Percentiles rank a stretch among this genome's conserved stretches.
Conservation (phyloP, 2,113 vertebrate species). For the Phoxinus phoxinus region DNA sequence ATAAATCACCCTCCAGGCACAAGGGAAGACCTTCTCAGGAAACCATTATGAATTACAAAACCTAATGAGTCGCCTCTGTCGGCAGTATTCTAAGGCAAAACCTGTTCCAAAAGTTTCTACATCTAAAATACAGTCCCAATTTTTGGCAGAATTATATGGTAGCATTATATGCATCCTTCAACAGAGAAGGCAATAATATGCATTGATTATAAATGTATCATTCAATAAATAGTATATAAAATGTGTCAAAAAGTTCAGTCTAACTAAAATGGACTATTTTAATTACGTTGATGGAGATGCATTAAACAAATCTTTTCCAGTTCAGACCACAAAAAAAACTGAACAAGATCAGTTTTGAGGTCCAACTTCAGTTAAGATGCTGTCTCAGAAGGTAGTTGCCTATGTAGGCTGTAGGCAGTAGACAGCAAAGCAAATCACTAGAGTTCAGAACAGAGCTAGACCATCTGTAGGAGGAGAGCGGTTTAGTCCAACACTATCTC, state of each 20-base stretch:
- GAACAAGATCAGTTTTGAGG: not conserved
- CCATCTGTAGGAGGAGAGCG: not conserved
- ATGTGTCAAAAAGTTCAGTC: too few relatives aligned
- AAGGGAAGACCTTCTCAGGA: not conserved
- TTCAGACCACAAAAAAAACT: not conserved
- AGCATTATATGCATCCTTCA: not conserved
- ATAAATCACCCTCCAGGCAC: not conserved
- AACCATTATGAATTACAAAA: not conserved
- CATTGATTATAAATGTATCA: too few relatives aligned
- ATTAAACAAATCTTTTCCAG: too few relatives aligned
- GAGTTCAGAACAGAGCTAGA: not conserved
- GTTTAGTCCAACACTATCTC: conserved; percentile 22
- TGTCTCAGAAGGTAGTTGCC: not conserved
- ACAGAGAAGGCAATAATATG: not conserved
- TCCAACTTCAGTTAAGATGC: not conserved
- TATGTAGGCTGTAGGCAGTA: not conserved
- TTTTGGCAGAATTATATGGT: too few relatives aligned
- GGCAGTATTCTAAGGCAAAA: not conserved
- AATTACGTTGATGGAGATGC: too few relatives aligned
- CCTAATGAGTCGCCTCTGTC: not conserved
- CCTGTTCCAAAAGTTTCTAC: too few relatives aligned
- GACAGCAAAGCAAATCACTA: not conserved
- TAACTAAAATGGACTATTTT: too few relatives aligned
- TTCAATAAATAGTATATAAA: too few relatives aligned
- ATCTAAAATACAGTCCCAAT: too few relatives aligned